These are phyloP conservation scores for Torymus aiolomorphi DNA, from an alignment of 2,888 invertebrate genomes.

Conservation along the genomic window DNA sequence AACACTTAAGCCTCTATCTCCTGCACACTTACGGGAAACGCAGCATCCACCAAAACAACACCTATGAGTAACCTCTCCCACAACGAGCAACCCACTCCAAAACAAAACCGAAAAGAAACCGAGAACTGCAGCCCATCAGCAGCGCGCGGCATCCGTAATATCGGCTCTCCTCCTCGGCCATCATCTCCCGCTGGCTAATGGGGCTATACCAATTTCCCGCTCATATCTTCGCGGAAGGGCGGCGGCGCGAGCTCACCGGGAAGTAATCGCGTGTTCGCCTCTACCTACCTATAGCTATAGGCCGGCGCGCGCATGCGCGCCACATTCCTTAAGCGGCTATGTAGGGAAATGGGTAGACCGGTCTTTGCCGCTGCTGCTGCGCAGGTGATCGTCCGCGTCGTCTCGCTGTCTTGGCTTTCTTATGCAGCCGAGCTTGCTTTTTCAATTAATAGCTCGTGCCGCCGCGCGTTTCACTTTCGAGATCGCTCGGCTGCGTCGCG, in stretches of 20 bases:
- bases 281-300: too few relatives aligned
- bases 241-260: background rate
- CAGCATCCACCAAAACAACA: too few relatives aligned
- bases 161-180: background rate
- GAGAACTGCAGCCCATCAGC: too few relatives aligned
- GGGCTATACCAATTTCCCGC: conserved; percentile 2
- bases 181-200: conserved; percentile 8
- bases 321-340: conserved; percentile 58
- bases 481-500: too few relatives aligned
- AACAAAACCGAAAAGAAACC: too few relatives aligned
- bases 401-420: conserved; percentile 53
- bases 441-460: too few relatives aligned
- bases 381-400: background rate
- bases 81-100: too few relatives aligned
- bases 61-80: too few relatives aligned
- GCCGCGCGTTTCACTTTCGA: too few relatives aligned
- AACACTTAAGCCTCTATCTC: too few relatives aligned
- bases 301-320: too few relatives aligned
- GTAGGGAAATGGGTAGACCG: conserved; percentile 65
- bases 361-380: conserved; percentile 59
- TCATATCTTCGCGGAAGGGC: conserved; percentile 19
- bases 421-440: conserved; percentile 34
- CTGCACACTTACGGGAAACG: too few relatives aligned
- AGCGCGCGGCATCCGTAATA: background rate
- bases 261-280: background rate